These are phyloP conservation scores for Perca flavescens DNA, from an alignment of 2,113 vertebrate species.

Conservation along the genomic window DNA sequence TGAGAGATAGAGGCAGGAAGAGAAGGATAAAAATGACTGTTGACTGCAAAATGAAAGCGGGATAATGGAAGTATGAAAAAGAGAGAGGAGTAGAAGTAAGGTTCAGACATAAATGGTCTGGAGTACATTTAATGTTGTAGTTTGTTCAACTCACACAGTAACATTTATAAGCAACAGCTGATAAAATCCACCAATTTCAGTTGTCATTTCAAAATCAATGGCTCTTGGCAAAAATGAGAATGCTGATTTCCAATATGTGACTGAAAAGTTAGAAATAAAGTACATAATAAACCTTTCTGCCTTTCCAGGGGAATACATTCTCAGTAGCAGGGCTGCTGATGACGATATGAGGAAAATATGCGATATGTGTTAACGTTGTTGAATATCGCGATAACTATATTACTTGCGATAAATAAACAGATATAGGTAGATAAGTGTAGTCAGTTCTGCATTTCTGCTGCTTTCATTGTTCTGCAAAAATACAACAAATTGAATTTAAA, in stretches of 20 bases:
- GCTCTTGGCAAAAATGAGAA: neutral
- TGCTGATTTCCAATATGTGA: neutral
- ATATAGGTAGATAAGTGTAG: too few relatives aligned
- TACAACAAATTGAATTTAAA: too few relatives aligned
- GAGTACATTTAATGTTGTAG: neutral
- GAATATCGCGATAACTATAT: too few relatives aligned
- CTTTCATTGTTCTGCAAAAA: too few relatives aligned
- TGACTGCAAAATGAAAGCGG: neutral
- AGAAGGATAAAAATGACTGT: slow-evolving; percentile 52
- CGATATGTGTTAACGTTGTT: too few relatives aligned
- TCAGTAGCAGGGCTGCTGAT: too few relatives aligned
- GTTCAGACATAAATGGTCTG: slow-evolving; percentile 4
- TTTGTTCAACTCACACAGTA: neutral
- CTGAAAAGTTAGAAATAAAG: neutral
- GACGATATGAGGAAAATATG: too few relatives aligned
- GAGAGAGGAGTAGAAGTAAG: neutral
- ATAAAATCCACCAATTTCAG: neutral
- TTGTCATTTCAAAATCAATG: slow-evolving; percentile 1
- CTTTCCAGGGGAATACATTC: neutral
- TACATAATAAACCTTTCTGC: neutral
- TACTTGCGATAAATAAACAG: too few relatives aligned
- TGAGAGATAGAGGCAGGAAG: slow-evolving; percentile 67
- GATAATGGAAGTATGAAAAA: neutral
- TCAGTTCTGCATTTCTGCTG: too few relatives aligned
- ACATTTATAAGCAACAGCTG: neutral